These are phyloP conservation scores for Synaphobranchus kaupii DNA, from an alignment of 2,797 vertebrate species.

Conservation along the genomic window DNA sequence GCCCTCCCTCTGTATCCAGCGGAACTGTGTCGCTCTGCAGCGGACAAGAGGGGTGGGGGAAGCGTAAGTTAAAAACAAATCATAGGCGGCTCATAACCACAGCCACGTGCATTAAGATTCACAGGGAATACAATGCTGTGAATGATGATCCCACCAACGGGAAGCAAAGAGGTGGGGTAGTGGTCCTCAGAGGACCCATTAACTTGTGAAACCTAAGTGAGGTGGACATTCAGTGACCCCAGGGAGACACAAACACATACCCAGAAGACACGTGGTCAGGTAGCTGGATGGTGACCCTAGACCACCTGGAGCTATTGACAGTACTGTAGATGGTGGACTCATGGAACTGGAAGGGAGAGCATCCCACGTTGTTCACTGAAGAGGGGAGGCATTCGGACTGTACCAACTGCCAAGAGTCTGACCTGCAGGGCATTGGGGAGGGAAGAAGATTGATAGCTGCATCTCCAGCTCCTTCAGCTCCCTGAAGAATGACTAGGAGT, in stretches of 20 bases:
- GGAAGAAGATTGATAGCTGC: background rate
- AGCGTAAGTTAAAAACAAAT: background rate
- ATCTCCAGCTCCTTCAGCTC: background rate
- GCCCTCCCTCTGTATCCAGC: conserved; percentile 95
- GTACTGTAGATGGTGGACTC: conserved; percentile 97
- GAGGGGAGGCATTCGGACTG: conserved; percentile 97
- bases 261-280: conserved; percentile 96
- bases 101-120: background rate
- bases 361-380: conserved; percentile 92
- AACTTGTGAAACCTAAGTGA: background rate
- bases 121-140: background rate
- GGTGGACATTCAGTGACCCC: background rate
- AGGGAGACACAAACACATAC: conserved; percentile 59
- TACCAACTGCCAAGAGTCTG: conserved; percentile 93
- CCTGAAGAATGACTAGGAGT: background rate
- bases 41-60: conserved; percentile 13
- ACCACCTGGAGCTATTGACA: conserved; percentile 93
- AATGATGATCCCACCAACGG: too few relatives aligned
- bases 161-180: background rate
- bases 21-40: conserved; percentile 93
- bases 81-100: background rate
- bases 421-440: conserved; percentile 65
- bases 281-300: conserved; percentile 90
- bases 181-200: background rate
- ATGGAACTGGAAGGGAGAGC: conserved; percentile 97